Base-by-base conservation (phyloP, 2,797 vertebrate species). In the Brotula barbata region DNA sequence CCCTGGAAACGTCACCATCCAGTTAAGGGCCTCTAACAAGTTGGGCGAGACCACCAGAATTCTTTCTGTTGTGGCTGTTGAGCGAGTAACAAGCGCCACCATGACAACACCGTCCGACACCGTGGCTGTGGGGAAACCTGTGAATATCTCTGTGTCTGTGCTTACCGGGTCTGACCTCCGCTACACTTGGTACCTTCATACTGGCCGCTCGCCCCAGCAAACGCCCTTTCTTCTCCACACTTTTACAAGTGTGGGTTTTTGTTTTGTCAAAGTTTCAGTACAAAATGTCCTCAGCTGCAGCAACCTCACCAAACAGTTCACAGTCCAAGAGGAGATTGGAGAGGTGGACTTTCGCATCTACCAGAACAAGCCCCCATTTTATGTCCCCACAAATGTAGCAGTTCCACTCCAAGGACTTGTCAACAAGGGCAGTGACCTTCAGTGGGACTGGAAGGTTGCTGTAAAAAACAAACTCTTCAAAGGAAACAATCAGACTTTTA, bases 401-500 rank as follows among this genome's bases (percentile, higher is more conserved):
- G 7, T 89, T 55, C 43, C 41, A 15, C 54, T 93, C 39, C 16
- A 43, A 40, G 91, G 90, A 2, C 47, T 58, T n/a, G 49, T 44
- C 40, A 21, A 8, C 34, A 84, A 60, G 37, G 92, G 91, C 15
- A 91, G 69, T 48, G 40, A 84, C 46, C 37, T 89, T 16, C 57
- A 50, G 1, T 94, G 92, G 91, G 56, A 73, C n/a, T 93, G 92
- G 92, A 67, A 57, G 39, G 14, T 89, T 33, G 41, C 7, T 12
- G 49, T 4, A 31, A 23, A 10, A 2, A 22, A 23, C 3, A 25
- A 50, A 45, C 52, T 12, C 17, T 15, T 31, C 1, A 64, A 66
- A 41, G 66, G 65, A 6, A 64, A 23, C 14, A 73, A 63, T 21
- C 82, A 78, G 44, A 83, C 75, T 1, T 50, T 90, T 46, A 69